phyloP scores from a whole-genome alignment of 2,797 vertebrate species.

The Etheostoma nigrum region DNA sequence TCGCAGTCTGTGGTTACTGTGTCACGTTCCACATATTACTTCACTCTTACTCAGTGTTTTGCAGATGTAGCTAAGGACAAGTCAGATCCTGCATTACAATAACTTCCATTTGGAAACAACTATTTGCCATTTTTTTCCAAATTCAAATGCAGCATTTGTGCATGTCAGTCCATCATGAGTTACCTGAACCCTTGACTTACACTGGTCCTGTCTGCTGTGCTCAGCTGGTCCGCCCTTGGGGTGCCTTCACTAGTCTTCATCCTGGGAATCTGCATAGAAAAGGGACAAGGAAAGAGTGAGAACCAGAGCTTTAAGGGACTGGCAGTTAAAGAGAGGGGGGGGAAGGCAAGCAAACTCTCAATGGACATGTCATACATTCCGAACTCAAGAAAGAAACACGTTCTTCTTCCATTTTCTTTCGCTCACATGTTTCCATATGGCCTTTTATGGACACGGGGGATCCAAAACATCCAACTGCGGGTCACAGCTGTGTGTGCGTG shows the following conservation, averaged over 20 bases:
- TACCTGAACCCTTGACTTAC: conserved; percentile 1
- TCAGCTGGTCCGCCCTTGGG: not conserved
- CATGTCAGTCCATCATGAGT: not conserved
- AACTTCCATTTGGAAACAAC: too few species aligned
- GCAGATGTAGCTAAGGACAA: not conserved
- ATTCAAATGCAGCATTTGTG: not conserved
- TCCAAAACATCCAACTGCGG: conserved; percentile 27
- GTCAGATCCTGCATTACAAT: not conserved
- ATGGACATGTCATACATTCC: conserved; percentile 68
- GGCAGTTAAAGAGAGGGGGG: not conserved
- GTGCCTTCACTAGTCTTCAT: not conserved
- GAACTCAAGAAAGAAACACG: conserved; percentile 31
- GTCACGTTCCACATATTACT: not conserved
- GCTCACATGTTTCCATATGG: conserved; percentile 51
- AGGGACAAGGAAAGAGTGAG: conserved; percentile 16
- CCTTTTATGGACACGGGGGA: conserved; percentile 77
- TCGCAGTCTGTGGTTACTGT: not conserved
- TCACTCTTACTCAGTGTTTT: conserved; percentile 2
- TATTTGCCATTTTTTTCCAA: not conserved
- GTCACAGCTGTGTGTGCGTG: conserved; percentile 52
- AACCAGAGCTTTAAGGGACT: conserved; percentile 18
- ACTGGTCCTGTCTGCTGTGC: not conserved
- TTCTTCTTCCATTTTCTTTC: conserved; percentile 24
- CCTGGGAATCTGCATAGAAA: conserved; percentile 10
- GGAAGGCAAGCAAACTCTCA: conserved; percentile 41